Percentiles rank a stretch among this genome's conserved stretches.
phyloP scores from a whole-genome alignment of 2,888 invertebrate genomes.

The Heliconius sara region DNA sequence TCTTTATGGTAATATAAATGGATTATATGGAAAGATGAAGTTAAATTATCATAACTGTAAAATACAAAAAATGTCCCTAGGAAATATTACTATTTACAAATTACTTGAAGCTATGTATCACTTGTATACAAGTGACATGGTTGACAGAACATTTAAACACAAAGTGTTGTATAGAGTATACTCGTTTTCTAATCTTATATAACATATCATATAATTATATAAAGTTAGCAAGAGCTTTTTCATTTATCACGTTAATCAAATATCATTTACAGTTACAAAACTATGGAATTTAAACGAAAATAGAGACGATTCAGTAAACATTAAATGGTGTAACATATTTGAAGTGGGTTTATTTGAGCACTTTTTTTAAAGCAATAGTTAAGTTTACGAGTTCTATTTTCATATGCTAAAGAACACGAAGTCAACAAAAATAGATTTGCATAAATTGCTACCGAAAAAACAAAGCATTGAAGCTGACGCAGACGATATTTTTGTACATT shows the following conservation, averaged over 20 bases:
- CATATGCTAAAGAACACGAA: neutral
- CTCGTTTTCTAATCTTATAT: too few species aligned
- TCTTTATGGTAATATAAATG: neutral
- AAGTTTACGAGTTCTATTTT: neutral
- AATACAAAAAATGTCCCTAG: neutral
- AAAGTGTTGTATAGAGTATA: neutral
- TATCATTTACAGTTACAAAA: neutral
- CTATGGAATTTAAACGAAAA: neutral
- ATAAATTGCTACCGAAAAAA: neutral
- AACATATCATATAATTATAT: neutral
- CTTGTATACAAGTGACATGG: neutral
- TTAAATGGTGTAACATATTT: neutral
- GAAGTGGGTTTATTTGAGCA: neutral
- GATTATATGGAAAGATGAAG: neutral
- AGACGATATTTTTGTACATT: neutral
- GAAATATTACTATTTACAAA: neutral
- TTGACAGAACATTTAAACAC: neutral
- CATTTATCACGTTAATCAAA: neutral
- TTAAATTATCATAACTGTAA: neutral
- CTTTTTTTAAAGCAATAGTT: neutral
- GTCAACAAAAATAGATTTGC: neutral
- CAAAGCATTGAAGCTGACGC: slow-evolving; percentile 24
- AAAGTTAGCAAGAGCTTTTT: neutral
- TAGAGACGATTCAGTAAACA: neutral
- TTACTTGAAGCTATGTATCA: neutral